Percentiles rank a stretch among this genome's conserved stretches.
phyloP scores from a whole-genome alignment of 2,113 vertebrate genomes.

The Scartelaos histophorus region DNA sequence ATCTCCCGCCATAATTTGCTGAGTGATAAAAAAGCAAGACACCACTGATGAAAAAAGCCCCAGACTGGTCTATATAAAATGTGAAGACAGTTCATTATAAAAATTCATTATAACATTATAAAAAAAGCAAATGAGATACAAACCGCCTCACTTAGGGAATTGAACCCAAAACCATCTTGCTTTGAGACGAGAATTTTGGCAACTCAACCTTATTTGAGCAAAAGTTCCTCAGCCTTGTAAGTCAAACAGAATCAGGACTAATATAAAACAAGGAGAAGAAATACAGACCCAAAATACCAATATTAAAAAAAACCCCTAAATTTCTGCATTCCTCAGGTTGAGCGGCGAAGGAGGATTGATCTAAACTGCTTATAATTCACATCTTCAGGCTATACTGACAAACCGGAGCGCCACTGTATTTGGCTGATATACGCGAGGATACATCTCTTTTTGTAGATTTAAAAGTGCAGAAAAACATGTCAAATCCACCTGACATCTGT shows the following conservation, averaged over 20 bases:
- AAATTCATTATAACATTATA: too few species aligned
- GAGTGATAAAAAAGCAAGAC: too few species aligned
- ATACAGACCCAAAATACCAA: background rate
- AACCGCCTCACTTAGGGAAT: too few species aligned
- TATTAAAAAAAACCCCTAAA: background rate
- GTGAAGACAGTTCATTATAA: too few species aligned
- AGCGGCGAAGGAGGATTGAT: background rate
- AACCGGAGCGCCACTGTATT: background rate
- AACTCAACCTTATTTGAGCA: too few species aligned
- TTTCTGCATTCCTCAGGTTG: background rate
- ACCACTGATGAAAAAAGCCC: too few species aligned
- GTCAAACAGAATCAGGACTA: background rate
- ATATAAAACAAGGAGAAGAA: background rate
- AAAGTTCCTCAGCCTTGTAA: background rate
- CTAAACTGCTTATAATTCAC: slow-evolving; percentile 3
- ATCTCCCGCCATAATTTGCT: too few species aligned
- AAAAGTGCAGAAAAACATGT: slow-evolving; percentile 7
- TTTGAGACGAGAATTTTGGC: too few species aligned
- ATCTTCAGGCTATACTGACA: background rate
- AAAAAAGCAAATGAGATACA: too few species aligned
- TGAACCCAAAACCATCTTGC: too few species aligned
- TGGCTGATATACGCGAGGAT: background rate
- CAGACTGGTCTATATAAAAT: too few species aligned
- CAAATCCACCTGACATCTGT: background rate
- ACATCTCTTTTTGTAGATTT: background rate